phyloP scores from a whole-genome alignment of 2,113 vertebrate genomes.

The Physeter macrocephalus region DNA sequence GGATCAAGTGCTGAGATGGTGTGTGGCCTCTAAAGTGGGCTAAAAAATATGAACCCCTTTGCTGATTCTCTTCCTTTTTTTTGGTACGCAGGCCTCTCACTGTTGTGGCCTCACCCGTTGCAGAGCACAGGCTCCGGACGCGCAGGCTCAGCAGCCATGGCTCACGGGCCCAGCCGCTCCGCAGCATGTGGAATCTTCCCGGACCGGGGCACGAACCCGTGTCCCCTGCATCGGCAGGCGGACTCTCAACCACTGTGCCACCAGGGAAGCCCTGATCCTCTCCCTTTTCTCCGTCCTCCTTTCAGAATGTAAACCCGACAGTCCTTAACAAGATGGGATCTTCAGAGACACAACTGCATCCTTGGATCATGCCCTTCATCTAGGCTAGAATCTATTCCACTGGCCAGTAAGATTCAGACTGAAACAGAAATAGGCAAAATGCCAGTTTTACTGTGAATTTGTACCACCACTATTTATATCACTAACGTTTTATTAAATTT shows the following conservation, averaged over 20 bases:
- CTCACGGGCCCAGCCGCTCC: no score
- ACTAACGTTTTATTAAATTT: background rate
- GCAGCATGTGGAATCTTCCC: no score
- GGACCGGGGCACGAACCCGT: no score
- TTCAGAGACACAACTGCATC: background rate
- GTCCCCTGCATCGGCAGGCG: no score
- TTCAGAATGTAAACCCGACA: background rate
- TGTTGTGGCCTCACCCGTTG: no score
- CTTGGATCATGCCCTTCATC: background rate
- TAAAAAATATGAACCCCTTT: background rate
- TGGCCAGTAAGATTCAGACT: background rate
- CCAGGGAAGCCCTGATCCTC: no score
- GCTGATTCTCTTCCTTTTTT: background rate
- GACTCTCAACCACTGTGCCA: no score
- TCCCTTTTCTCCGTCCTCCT: background rate
- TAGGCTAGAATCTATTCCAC: accelerated
- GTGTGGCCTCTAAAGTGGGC: background rate
- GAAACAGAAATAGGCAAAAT: background rate
- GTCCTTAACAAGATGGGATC: background rate
- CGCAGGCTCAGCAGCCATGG: no score
- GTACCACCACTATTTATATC: background rate
- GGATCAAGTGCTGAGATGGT: background rate
- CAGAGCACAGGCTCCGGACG: no score
- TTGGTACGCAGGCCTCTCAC: no score
- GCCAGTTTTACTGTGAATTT: background rate